Evolutionary conservation across 2,113 vertebrate genomes (phyloP), one percentile per base, ranked within the genome.

Genomic region (Chloroceryle aenea): DNA sequence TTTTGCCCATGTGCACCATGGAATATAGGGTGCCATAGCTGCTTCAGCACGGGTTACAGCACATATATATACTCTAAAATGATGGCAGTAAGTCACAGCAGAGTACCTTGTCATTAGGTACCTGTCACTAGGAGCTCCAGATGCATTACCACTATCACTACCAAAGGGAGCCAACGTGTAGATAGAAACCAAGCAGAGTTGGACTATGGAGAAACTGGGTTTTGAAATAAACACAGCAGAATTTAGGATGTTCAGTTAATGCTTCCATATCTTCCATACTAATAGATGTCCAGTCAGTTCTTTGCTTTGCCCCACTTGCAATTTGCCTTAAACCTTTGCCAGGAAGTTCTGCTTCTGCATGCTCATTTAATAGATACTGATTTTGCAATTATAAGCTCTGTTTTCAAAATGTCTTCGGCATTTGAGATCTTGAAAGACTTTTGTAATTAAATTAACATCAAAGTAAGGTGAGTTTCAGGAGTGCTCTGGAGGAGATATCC

Each of bases 171-270:
- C 25, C 50, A 52, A 15, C 6, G 14, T 25, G 25, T 9, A 12
- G 34, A 2, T 5, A 53, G 15, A 75, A 52, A 36, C 30, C 13
- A 29, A 27, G 21, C 8, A 14, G 42, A 40, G 25, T 4, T 36
- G 11, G 32, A 7, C 32, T 53, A 2, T 11, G 13, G 55, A 40
- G 47, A 32, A 42, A 29, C 0, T 0, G 34, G 22, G 20, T 56
- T 50, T 38, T 68, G 38, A 40, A 56, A 27, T 38, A 34, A 83
- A n/a, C 6, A 26, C 14, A 68, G 32, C 20, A 62, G 27, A 67
- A 45, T 4, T 58, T 27, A 29, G 10, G 5, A 4, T 34, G 30
- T 55, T 38, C 4, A 26, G 7, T 43, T 64, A 42, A 32, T 10
- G 1, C 11, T 61, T 66, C 34, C 13, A 21, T 63, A 68, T 63